Conservation (phyloP, 53 echinoderm and acorn worm genomes). For the Hippasteria phrygiana region DNA sequence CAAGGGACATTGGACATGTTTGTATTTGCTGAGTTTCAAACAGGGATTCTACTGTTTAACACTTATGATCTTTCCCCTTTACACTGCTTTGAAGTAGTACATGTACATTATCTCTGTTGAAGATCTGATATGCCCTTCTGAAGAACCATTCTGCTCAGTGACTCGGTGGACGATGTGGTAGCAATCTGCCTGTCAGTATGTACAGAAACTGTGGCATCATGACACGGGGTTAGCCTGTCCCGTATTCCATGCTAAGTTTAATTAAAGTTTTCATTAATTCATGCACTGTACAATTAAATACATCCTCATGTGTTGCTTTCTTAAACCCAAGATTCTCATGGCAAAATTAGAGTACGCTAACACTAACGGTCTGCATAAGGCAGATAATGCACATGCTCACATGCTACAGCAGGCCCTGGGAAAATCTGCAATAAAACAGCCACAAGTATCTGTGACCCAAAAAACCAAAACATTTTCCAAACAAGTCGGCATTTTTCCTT, state of each 20-base stretch:
- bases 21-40: neutral
- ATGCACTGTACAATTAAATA: slow-evolving; percentile 19
- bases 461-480: too few relatives aligned
- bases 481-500: too few relatives aligned
- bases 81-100: neutral
- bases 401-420: neutral
- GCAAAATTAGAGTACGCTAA: neutral
- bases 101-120: neutral
- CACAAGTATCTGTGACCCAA: too few relatives aligned
- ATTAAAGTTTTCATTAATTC: slow-evolving; percentile 9
- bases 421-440: neutral
- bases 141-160: neutral
- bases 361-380: neutral
- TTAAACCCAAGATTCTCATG: neutral
- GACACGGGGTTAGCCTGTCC: slow-evolving; percentile 12
- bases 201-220: slow-evolving; percentile 6
- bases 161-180: neutral
- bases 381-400: neutral
- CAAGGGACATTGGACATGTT: neutral
- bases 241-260: slow-evolving; percentile 8
- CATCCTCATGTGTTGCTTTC: neutral
- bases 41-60: neutral
- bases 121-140: neutral
- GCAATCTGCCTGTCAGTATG: neutral
- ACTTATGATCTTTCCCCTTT: neutral